Percentiles rank a stretch among this genome's conserved stretches.
Evolutionary conservation across 2,888 invertebrate genomes (phyloP).

Genomic region (Plagiodera versicolora): DNA sequence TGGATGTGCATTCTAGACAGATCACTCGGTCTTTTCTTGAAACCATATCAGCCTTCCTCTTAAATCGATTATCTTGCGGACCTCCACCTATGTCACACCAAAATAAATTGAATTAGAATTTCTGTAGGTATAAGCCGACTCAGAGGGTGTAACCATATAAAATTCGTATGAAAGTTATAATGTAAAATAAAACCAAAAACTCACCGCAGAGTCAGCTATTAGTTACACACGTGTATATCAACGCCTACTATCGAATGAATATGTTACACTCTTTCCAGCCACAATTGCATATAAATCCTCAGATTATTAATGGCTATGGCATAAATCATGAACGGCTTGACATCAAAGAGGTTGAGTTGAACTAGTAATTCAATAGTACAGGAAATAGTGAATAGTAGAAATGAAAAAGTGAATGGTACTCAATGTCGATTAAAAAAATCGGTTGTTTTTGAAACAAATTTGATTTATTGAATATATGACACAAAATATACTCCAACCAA

Average conservation of each 20-base stretch:
- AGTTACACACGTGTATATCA: constrained; percentile 32
- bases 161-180: constrained; percentile 6
- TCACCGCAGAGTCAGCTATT: constrained; percentile 15
- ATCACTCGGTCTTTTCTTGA: too few relatives aligned
- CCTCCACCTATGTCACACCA: neutral
- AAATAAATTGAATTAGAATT: constrained; percentile 4
- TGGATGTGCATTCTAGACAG: too few relatives aligned
- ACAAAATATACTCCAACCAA: too few relatives aligned
- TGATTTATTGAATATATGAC: too few relatives aligned
- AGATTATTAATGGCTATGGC: constrained; percentile 25
- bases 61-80: neutral
- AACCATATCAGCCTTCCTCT: neutral
- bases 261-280: constrained; percentile 28
- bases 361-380: neutral
- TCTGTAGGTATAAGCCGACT: neutral
- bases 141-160: constrained; percentile 7
- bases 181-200: constrained; percentile 13
- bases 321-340: constrained; percentile 22
- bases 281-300: constrained; percentile 31
- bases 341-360: neutral
- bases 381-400: neutral
- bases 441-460: too few relatives aligned
- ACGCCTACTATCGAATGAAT: constrained; percentile 32
- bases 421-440: too few relatives aligned
- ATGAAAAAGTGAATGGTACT: neutral